phyloP scores from a whole-genome alignment of 2,113 vertebrate species.

The Puffinus mauretanicus region DNA sequence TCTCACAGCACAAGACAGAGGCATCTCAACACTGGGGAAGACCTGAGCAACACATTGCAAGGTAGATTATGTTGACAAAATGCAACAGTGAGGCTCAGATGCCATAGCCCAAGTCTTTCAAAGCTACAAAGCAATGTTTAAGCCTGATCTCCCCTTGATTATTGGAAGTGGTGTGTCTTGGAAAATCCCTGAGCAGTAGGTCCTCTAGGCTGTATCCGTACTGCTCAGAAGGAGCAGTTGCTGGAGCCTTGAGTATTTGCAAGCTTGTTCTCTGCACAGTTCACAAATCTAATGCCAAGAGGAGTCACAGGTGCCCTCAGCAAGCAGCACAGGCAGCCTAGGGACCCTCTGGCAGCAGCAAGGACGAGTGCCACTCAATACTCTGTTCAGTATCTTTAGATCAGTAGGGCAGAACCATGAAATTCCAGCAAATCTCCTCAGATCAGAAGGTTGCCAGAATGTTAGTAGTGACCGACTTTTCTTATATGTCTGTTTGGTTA shows the following conservation, averaged over 20 bases:
- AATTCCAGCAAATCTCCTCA: not conserved
- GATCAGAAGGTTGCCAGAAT: not conserved
- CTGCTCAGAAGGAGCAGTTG: not conserved
- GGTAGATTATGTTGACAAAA: not conserved
- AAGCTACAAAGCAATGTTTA: not conserved
- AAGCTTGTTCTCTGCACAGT: not conserved
- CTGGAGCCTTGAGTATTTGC: not conserved
- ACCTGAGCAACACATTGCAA: not conserved
- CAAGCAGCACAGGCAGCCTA: not conserved
- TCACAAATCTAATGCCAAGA: not conserved
- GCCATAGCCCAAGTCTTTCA: not conserved
- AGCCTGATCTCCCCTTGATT: not conserved
- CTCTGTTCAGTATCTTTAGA: not conserved
- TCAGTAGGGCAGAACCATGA: not conserved
- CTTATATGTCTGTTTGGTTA: not conserved
- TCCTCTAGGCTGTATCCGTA: not conserved
- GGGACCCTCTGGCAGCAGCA: not conserved
- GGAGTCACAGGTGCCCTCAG: not conserved
- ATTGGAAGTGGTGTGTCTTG: not conserved
- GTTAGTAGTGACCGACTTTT: not conserved
- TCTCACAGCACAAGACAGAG: not conserved
- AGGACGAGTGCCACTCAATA: fast-evolving
- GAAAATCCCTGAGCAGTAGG: not conserved
- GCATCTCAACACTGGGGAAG: not conserved
- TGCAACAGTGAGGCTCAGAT: not conserved